Conservation (phyloP, 2,888 invertebrate genomes). For the Coenonympha arcania region DNA sequence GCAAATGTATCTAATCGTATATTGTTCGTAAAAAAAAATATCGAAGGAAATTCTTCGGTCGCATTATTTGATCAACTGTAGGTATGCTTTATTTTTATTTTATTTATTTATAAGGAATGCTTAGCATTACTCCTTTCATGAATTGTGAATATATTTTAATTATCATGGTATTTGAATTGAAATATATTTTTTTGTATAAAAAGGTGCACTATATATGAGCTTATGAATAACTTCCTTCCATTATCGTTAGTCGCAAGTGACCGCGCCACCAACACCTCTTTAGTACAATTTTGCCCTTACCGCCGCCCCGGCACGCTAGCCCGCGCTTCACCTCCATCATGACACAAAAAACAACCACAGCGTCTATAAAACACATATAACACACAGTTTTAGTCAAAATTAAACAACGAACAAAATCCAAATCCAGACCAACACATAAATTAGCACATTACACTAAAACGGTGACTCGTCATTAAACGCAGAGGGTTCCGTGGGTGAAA, state of each 20-base stretch:
- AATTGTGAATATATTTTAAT: too few species aligned
- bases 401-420: conserved; percentile 73
- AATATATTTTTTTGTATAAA: too few species aligned
- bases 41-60: too few species aligned
- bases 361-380: conserved; percentile 69
- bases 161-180: too few species aligned
- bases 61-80: too few species aligned
- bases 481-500: conserved; percentile 61
- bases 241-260: neutral
- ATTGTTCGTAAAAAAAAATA: too few species aligned
- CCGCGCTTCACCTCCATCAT: conserved; percentile 51
- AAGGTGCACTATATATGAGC: too few species aligned
- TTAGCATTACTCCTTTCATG: too few species aligned
- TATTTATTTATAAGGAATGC: too few species aligned
- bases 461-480: conserved; percentile 46
- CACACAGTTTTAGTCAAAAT: conserved; percentile 72
- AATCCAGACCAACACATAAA: conserved; percentile 71
- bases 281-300: conserved; percentile 21
- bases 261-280: neutral
- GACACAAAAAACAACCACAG: conserved; percentile 50
- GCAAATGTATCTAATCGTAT: too few species aligned
- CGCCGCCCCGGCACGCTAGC: conserved; percentile 49
- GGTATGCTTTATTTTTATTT: too few species aligned
- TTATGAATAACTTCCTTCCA: neutral
- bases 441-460: conserved; percentile 72